Conservation (phyloP, 1,140 invertebrate species). For the Anadara kagoshimensis region DNA sequence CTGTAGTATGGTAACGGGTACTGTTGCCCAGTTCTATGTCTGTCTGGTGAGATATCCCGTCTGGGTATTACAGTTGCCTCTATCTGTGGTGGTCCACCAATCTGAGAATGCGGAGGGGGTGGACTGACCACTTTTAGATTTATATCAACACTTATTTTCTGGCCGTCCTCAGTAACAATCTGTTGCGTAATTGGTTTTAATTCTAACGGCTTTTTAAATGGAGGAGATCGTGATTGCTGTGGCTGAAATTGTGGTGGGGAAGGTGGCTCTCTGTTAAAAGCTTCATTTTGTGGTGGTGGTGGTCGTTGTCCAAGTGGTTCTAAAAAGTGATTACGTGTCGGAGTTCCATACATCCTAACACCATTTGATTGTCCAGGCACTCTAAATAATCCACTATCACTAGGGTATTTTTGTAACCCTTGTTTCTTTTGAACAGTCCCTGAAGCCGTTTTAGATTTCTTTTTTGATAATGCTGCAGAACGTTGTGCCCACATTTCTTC, state of each 20-base stretch:
- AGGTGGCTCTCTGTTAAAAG: constrained; percentile 11
- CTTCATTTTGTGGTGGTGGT: constrained; percentile 3
- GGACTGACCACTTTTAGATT: constrained; percentile 68
- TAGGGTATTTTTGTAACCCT: constrained; percentile 44
- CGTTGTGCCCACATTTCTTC: constrained; percentile 63
- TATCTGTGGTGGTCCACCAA: constrained; percentile 25
- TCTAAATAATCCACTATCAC: constrained; percentile 37
- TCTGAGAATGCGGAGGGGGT: constrained; percentile 14
- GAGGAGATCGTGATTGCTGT: constrained; percentile 1
- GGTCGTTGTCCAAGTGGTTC: constrained; percentile 43
- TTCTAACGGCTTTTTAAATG: constrained; percentile 44
- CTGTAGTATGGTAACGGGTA: constrained; percentile 20
- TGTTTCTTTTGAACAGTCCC: constrained; percentile 26
- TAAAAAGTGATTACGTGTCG: constrained; percentile 41
- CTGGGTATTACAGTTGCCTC: constrained; percentile 32
- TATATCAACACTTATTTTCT: constrained; percentile 69
- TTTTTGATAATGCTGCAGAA: constrained; percentile 48
- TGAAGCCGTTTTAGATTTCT: constrained; percentile 27
- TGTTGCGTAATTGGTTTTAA: constrained; percentile 64
- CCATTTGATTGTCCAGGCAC: constrained; percentile 6
- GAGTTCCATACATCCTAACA: constrained; percentile 41
- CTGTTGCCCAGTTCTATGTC: constrained; percentile 26
- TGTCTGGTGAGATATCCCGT: constrained; percentile 1
- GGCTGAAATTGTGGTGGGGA: constrained; percentile 17
- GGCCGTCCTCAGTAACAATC: constrained; percentile 64